These are phyloP conservation scores for Montipora sp. DNA, from an alignment of 64 coral and sea anemone genomes.

Conservation along the genomic window DNA sequence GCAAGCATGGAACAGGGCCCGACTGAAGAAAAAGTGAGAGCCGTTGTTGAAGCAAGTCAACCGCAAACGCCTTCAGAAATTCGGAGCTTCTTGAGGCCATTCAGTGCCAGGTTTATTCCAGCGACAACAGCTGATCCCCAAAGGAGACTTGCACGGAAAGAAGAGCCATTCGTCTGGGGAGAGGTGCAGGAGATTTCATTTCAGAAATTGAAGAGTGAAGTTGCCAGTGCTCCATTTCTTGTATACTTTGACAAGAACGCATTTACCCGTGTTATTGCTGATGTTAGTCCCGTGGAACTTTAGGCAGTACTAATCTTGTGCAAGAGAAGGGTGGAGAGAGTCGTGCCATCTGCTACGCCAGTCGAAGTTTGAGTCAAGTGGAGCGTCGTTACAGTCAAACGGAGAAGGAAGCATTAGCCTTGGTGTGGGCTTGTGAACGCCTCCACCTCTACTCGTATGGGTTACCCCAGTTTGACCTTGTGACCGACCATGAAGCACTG, in stretches of 20 bases:
- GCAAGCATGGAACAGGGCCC: slow-evolving; percentile 6
- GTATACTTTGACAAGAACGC: slow-evolving; percentile 33
- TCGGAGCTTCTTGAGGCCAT: slow-evolving; percentile 2
- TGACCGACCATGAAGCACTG: slow-evolving; percentile 68
- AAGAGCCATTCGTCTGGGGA: background rate
- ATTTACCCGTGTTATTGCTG: no score
- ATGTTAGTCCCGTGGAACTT: background rate
- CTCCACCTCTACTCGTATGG: slow-evolving; percentile 72
- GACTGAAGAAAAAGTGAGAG: slow-evolving; percentile 29
- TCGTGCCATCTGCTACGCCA: slow-evolving; percentile 1
- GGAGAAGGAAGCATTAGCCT: slow-evolving; percentile 32
- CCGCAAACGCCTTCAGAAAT: slow-evolving; percentile 10
- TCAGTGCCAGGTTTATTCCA: slow-evolving; percentile 13
- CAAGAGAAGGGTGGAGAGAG: background rate
- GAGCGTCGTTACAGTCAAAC: slow-evolving; percentile 32
- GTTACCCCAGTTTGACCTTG: slow-evolving; percentile 38
- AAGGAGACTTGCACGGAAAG: slow-evolving; percentile 26
- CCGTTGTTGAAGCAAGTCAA: slow-evolving; percentile 22
- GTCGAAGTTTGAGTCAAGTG: background rate
- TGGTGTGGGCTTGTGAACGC: slow-evolving; percentile 1
- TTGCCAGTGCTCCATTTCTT: slow-evolving; percentile 22
- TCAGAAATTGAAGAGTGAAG: slow-evolving; percentile 9
- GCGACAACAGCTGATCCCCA: slow-evolving; percentile 1
- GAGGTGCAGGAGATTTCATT: slow-evolving; percentile 16
- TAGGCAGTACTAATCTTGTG: background rate